A percentile compares a stretch with the other conserved stretches of the same genome.
Conservation (phyloP, 1,140 invertebrate species). For the Tribolium madens region DNA sequence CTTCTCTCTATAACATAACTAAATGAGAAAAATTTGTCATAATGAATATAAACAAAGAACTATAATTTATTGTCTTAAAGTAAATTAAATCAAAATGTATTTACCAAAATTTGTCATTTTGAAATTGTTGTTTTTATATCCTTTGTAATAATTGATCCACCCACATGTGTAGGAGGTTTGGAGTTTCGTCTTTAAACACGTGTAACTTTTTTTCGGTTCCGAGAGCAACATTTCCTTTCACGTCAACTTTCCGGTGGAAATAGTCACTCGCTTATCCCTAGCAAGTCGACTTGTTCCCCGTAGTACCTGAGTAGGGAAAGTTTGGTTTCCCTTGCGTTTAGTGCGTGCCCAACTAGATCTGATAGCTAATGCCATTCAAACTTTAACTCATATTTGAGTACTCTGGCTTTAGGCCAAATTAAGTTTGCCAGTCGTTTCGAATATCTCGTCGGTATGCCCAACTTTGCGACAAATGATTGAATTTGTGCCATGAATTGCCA, state of each 20-base stretch:
- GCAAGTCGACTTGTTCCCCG: constrained; percentile 21
- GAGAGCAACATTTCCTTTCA: constrained; percentile 20
- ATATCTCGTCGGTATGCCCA: constrained; percentile 25
- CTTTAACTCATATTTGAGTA: constrained; percentile 32
- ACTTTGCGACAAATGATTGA: constrained; percentile 37
- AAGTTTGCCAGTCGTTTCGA: constrained; percentile 34
- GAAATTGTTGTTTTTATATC: too few relatives aligned
- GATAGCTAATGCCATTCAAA: constrained; percentile 38
- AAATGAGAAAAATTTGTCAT: too few relatives aligned
- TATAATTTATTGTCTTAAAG: too few relatives aligned
- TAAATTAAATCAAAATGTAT: neutral
- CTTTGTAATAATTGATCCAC: neutral
- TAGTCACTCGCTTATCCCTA: constrained; percentile 29
- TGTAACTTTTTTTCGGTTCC: neutral
- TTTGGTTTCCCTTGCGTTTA: constrained; percentile 8
- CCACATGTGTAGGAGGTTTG: neutral
- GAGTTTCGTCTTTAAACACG: neutral
- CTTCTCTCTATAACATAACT: too few relatives aligned
- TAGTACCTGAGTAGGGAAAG: constrained; percentile 17
- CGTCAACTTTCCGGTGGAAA: constrained; percentile 28
- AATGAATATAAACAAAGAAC: too few relatives aligned
- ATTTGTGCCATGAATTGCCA: constrained; percentile 20
- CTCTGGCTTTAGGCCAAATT: constrained; percentile 26
- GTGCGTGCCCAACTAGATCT: constrained; percentile 37
- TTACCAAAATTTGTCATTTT: neutral